These are phyloP conservation scores for Rhynchopsitta pachyrhyncha DNA, from an alignment of 2,113 vertebrate genomes.

Conservation along the genomic window DNA sequence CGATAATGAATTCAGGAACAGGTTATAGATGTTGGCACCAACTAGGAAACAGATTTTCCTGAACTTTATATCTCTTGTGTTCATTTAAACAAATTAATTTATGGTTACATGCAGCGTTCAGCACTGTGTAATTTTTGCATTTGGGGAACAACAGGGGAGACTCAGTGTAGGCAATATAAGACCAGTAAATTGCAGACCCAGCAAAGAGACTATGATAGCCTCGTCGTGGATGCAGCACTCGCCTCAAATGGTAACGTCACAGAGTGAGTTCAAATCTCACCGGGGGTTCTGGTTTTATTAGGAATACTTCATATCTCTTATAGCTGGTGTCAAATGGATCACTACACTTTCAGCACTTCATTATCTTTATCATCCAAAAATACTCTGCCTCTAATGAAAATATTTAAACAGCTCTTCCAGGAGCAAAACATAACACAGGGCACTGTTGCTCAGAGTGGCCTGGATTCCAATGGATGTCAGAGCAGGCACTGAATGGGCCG, in stretches of 20 bases:
- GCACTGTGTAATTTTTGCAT: conserved; percentile 53
- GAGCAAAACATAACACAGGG: conserved; percentile 39
- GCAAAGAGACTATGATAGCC: conserved; percentile 16
- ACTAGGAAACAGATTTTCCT: conserved; percentile 6
- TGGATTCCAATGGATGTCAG: background rate
- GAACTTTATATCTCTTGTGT: conserved; percentile 17
- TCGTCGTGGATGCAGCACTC: conserved; percentile 27
- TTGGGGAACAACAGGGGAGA: conserved; percentile 55
- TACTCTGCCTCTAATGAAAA: conserved; percentile 65
- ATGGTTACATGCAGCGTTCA: background rate
- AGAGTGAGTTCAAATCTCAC: conserved; percentile 61
- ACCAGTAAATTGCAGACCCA: conserved; percentile 43
- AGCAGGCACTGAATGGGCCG: accelerated
- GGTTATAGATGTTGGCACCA: conserved; percentile 9
- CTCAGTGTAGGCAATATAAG: conserved; percentile 42
- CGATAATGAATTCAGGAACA: conserved; percentile 5
- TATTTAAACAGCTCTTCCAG: conserved; percentile 64
- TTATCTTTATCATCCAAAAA: conserved; percentile 70
- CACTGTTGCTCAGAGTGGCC: background rate
- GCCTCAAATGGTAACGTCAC: conserved; percentile 45
- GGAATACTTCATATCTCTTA: conserved; percentile 73
- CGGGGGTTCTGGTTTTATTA: conserved; percentile 65
- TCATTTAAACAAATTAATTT: conserved; percentile 50
- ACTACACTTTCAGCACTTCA: conserved; percentile 65
- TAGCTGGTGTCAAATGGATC: conserved; percentile 70